phyloP scores from a whole-genome alignment of 35 echinoderm and acorn worm genomes.

The Apostichopus parvimensis region DNA sequence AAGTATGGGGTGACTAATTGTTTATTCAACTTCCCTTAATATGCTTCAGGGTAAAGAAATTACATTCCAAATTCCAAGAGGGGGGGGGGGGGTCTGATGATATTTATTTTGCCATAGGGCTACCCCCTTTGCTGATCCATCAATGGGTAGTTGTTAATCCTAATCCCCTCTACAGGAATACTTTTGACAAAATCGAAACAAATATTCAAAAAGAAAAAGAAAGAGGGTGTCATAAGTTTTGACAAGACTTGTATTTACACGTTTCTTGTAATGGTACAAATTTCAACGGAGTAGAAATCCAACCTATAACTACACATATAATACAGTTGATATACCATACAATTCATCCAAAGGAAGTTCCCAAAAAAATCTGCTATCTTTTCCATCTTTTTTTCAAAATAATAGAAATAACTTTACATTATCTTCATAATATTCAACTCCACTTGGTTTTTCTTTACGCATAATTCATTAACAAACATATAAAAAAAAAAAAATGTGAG shows the following conservation, averaged over 20 bases:
- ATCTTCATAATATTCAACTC: slow-evolving; percentile 55
- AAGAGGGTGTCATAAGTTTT: slow-evolving; percentile 1
- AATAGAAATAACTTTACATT: slow-evolving; percentile 59
- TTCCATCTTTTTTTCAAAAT: slow-evolving; percentile 33
- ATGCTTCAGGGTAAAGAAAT: too few species aligned
- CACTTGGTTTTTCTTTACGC: slow-evolving; percentile 23
- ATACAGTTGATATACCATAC: slow-evolving; percentile 60
- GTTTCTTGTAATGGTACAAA: slow-evolving; percentile 61
- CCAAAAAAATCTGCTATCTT: slow-evolving; percentile 25
- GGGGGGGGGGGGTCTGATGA: too few species aligned
- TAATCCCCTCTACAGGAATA: too few species aligned
- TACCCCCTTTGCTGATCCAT: too few species aligned
- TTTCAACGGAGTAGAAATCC: slow-evolving; percentile 62
- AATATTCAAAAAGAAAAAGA: too few species aligned
- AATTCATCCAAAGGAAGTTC: slow-evolving; percentile 9
- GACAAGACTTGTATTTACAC: slow-evolving; percentile 66
- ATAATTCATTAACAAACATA: slow-evolving; percentile 28
- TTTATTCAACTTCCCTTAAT: too few species aligned
- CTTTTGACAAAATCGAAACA: too few species aligned
- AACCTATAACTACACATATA: slow-evolving; percentile 63
- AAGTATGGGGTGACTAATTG: too few species aligned
- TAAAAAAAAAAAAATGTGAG: slow-evolving; percentile 6
- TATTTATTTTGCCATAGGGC: too few species aligned
- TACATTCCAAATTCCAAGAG: too few species aligned
- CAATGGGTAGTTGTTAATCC: too few species aligned